phyloP scores from a whole-genome alignment of 2,888 invertebrate genomes.

The Labia minor region DNA sequence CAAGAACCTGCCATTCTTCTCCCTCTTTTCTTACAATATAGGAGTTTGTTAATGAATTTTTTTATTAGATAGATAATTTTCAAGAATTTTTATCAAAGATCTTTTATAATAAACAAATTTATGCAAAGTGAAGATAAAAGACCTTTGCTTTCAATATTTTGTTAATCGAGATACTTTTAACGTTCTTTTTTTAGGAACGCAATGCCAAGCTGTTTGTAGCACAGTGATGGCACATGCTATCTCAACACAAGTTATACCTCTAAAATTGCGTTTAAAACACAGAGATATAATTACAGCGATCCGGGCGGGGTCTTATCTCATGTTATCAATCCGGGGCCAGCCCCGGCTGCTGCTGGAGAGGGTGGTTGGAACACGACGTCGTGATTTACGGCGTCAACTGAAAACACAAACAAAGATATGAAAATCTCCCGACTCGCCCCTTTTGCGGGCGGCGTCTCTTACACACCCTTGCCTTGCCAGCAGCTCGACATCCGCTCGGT shows the following conservation, averaged over 20 bases:
- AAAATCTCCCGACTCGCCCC: not conserved
- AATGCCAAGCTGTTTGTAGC: too few species aligned
- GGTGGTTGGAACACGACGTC: not conserved
- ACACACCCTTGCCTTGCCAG: constrained; percentile 13
- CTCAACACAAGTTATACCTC: not conserved
- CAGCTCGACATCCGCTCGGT: not conserved
- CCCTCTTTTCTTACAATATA: constrained; percentile 33
- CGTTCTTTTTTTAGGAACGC: not conserved
- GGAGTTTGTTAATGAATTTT: constrained; percentile 30
- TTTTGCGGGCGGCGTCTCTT: not conserved
- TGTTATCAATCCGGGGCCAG: constrained; percentile 1
- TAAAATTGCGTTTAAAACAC: not conserved
- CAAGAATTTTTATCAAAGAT: constrained; percentile 28
- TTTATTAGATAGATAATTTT: constrained; percentile 36
- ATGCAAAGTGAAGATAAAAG: too few species aligned
- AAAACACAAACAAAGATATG: constrained; percentile 5
- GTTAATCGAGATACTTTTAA: too few species aligned
- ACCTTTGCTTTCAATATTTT: too few species aligned
- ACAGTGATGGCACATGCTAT: not conserved
- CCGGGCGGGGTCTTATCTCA: constrained; percentile 8
- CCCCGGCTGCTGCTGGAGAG: not conserved
- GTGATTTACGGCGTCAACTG: constrained; percentile 13
- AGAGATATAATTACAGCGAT: constrained; percentile 1
- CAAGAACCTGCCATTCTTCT: constrained; percentile 41
- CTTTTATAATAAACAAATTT: too few species aligned